These are phyloP conservation scores for Varroa destructor DNA, from an alignment of 1,140 invertebrate species.

Conservation along the genomic window DNA sequence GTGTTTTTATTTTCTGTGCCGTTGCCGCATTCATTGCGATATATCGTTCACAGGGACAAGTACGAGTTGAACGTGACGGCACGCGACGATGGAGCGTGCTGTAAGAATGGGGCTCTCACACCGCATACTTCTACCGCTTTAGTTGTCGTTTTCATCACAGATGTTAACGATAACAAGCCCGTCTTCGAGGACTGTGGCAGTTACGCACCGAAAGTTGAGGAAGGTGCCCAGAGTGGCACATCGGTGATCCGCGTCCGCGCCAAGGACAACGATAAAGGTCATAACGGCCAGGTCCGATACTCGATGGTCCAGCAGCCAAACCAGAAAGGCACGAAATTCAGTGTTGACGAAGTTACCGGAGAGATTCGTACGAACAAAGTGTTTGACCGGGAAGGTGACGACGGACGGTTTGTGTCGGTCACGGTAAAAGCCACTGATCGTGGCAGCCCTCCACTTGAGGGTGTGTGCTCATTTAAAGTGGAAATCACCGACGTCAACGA, in stretches of 20 bases:
- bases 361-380: conserved; percentile 89
- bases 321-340: conserved; percentile 88
- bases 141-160: conserved; percentile 87
- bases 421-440: conserved; percentile 91
- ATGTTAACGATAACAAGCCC: conserved; percentile 88
- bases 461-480: conserved; percentile 87
- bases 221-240: conserved; percentile 77
- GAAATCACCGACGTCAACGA: conserved; percentile 89
- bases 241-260: conserved; percentile 68
- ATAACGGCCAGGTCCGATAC: conserved; percentile 80
- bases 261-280: conserved; percentile 76
- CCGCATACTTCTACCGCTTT: conserved; percentile 86
- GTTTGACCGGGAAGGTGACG: conserved; percentile 84
- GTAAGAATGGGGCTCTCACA: conserved; percentile 63
- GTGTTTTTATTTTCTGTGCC: not conserved
- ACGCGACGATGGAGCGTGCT: conserved; percentile 82
- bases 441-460: conserved; percentile 82
- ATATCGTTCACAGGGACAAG: conserved; percentile 63
- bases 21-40: too few relatives aligned
- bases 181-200: conserved; percentile 80
- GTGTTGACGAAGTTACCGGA: conserved; percentile 81
- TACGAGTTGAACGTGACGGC: conserved; percentile 88
- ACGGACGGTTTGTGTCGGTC: conserved; percentile 86
- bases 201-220: conserved; percentile 73
- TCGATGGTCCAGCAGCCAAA: conserved; percentile 90